phyloP scores from a whole-genome alignment of 2,888 invertebrate genomes.

The Frankliniella intonsa region DNA sequence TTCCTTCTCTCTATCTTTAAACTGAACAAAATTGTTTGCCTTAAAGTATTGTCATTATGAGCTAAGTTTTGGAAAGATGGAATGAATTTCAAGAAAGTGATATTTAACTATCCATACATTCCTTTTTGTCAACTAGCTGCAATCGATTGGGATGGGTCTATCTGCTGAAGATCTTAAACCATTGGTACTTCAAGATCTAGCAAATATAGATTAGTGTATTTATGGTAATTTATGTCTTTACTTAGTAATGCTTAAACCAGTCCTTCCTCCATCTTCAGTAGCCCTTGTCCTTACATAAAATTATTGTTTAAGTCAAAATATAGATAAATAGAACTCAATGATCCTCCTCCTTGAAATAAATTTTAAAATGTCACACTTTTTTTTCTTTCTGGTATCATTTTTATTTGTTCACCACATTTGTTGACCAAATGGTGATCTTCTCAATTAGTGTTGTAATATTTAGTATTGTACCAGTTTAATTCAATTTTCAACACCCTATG shows the following conservation, averaged over 20 bases:
- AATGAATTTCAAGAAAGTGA: neutral
- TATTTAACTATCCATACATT: neutral
- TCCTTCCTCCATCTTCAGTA: neutral
- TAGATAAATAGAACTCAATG: neutral
- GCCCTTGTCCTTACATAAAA: neutral
- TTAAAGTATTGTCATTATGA: neutral
- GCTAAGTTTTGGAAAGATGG: neutral
- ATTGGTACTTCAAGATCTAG: neutral
- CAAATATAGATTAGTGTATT: neutral
- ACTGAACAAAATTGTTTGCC: neutral
- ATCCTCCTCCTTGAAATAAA: neutral
- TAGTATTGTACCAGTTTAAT: neutral
- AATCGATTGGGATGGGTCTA: neutral
- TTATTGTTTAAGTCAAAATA: neutral
- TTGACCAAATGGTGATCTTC: neutral
- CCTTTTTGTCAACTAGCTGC: neutral
- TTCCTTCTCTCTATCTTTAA: neutral
- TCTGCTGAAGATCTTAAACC: too few relatives aligned
- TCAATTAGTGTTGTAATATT: neutral
- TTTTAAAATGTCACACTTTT: too few relatives aligned
- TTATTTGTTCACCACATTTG: neutral
- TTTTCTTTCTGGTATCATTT: neutral
- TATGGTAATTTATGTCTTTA: neutral
- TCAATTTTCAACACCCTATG: neutral
- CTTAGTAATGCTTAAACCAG: neutral